A percentile compares a stretch with the other conserved stretches of the same genome.
Evolutionary conservation across 2,113 vertebrate species (phyloP).

Genomic region (Baryphthengus martii): DNA sequence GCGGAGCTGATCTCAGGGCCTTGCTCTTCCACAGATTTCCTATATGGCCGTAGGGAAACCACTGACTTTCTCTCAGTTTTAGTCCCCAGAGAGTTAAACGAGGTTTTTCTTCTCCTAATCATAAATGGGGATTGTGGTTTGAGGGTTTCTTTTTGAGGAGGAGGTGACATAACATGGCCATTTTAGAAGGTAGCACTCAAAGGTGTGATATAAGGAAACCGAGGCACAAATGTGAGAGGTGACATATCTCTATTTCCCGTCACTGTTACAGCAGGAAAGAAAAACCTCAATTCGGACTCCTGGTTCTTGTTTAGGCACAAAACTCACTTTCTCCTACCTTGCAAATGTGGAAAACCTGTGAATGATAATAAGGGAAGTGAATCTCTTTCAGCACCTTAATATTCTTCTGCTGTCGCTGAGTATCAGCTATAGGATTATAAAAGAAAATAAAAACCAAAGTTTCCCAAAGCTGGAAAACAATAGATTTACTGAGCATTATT

Average conservation of each 20-base stretch:
- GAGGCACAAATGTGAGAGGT: neutral
- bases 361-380: neutral
- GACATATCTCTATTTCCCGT: neutral
- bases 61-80: neutral
- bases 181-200: neutral
- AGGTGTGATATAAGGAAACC: neutral
- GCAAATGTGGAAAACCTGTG: neutral
- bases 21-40: constrained; percentile 1
- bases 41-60: neutral
- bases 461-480: constrained; percentile 33
- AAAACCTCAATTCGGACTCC: neutral
- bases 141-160: neutral
- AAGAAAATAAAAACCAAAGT: constrained; percentile 40
- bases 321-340: neutral
- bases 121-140: neutral
- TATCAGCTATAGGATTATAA: constrained; percentile 21
- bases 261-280: neutral
- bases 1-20: neutral
- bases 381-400: constrained; percentile 5
- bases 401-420: neutral
- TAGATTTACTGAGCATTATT: constrained; percentile 25
- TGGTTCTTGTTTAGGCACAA: neutral
- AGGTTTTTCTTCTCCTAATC: neutral
- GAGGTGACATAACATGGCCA: neutral
- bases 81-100: fast-evolving